Percentiles rank a stretch among this genome's conserved stretches.
These are phyloP conservation scores for Paramacrobiotus metropolitanus DNA, from an alignment of 1,140 invertebrate species.

Conservation along the genomic window DNA sequence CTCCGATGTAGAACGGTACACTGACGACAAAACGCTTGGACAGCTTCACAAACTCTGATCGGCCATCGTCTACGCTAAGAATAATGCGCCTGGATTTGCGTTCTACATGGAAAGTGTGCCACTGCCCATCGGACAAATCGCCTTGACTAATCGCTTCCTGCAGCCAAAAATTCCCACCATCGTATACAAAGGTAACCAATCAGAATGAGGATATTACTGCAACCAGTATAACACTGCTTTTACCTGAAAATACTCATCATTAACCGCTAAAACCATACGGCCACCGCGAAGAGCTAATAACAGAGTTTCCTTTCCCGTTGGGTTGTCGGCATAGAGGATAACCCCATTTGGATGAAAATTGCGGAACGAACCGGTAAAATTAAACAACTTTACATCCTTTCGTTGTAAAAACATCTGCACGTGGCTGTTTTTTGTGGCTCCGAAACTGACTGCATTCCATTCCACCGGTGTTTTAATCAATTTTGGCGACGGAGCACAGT, in stretches of 20 bases:
- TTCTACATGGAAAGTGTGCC: background rate
- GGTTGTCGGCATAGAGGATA: background rate
- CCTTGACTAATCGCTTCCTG: background rate
- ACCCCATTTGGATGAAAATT: background rate
- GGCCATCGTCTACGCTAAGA: background rate
- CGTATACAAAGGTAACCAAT: background rate
- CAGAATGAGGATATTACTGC: background rate
- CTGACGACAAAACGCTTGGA: background rate
- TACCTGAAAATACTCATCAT: background rate
- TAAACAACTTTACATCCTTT: background rate
- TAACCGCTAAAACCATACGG: background rate
- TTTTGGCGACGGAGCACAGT: background rate
- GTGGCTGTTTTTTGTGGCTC: background rate
- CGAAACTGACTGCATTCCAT: background rate
- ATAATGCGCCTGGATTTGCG: background rate
- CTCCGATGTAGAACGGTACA: background rate
- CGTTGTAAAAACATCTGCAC: background rate
- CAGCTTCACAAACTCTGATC: background rate
- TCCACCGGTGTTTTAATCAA: background rate
- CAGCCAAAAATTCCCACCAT: background rate
- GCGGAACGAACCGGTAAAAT: background rate
- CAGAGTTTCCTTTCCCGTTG: background rate
- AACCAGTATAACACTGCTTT: background rate
- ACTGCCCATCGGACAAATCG: background rate
- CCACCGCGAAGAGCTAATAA: background rate